Conservation (phyloP, 2,797 vertebrate species). For the Gallinago solitaria region DNA sequence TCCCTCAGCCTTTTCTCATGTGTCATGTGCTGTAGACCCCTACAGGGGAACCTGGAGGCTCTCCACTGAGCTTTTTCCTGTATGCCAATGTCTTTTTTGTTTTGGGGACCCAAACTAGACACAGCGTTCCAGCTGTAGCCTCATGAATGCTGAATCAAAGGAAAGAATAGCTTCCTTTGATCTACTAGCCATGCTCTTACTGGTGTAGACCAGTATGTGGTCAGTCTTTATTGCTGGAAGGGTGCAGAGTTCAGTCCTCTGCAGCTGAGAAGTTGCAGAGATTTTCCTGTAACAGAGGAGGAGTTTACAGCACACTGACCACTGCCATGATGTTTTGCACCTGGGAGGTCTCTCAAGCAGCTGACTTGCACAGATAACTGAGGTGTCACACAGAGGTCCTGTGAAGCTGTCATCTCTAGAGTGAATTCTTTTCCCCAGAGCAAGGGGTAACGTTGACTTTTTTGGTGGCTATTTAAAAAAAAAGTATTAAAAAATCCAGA, state of each 20-base stretch:
- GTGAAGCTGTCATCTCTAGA: background rate
- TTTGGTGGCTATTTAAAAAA: background rate
- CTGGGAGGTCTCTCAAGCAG: background rate
- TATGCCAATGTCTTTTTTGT: background rate
- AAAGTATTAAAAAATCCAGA: background rate
- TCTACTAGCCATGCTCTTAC: background rate
- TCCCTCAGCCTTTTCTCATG: background rate
- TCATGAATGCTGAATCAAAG: background rate
- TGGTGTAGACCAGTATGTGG: background rate
- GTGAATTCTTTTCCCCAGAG: background rate
- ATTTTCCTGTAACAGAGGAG: background rate
- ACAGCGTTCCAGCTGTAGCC: background rate
- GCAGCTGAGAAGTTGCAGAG: background rate
- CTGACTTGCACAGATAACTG: background rate
- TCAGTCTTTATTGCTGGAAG: background rate
- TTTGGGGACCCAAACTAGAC: background rate
- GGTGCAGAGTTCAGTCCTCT: background rate
- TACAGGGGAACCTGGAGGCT: background rate
- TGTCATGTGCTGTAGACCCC: background rate
- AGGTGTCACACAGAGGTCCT: background rate
- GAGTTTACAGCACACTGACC: background rate
- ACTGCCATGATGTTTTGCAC: background rate
- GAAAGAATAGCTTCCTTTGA: background rate
- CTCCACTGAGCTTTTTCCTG: background rate
- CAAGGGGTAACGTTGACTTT: background rate